Evolutionary conservation across 2,797 vertebrate species (phyloP).

Genomic region (Protosalanx chinensis): DNA sequence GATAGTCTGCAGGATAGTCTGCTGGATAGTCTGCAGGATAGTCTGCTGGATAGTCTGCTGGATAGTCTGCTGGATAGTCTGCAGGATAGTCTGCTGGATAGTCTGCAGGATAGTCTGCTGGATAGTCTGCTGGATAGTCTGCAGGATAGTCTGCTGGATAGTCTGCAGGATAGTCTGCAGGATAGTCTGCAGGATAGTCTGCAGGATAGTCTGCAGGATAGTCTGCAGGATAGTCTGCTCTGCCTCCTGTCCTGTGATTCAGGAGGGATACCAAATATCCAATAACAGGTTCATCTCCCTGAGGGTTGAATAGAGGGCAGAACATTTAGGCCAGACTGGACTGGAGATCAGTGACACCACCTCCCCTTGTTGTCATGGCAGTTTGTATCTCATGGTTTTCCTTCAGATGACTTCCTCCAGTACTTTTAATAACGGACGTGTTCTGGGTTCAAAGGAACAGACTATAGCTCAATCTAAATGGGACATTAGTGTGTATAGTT

Average conservation of each 20-base stretch:
- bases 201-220: no score
- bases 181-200: no score
- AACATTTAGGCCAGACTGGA: not conserved
- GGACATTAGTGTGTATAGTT: not conserved
- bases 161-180: no score
- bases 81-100: no score
- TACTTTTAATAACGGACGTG: slow-evolving; percentile 55
- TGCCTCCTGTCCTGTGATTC: not conserved
- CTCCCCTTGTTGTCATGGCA: slow-evolving; percentile 19
- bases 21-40: no score
- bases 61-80: no score
- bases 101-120: no score
- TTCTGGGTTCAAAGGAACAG: slow-evolving; percentile 49
- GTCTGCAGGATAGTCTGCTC: no score
- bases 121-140: no score
- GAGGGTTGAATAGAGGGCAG: not conserved
- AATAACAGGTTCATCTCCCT: not conserved
- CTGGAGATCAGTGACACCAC: not conserved
- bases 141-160: no score
- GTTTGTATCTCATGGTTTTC: slow-evolving; percentile 46
- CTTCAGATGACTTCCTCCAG: slow-evolving; percentile 43
- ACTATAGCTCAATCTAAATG: slow-evolving; percentile 4
- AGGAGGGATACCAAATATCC: not conserved
- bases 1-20: no score
- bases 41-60: no score